A percentile compares a stretch with the other conserved stretches of the same genome.
Evolutionary conservation across 2,113 vertebrate genomes (phyloP).

Genomic region (Carassius gibelio): DNA sequence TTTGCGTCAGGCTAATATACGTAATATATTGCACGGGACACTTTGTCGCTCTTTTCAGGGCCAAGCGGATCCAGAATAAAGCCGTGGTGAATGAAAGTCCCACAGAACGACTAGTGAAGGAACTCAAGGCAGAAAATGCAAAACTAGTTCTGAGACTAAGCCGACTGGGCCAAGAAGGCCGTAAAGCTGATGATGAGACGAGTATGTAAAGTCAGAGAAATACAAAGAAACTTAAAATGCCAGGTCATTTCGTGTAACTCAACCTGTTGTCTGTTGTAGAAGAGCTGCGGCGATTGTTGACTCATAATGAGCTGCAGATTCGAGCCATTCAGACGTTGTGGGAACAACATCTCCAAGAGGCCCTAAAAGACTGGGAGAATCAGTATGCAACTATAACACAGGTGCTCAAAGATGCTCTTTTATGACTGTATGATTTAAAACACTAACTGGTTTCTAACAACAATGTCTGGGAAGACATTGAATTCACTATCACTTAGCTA

Average conservation of each 20-base stretch:
- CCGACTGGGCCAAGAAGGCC: constrained; percentile 74
- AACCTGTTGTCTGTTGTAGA: constrained; percentile 64
- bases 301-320: constrained; percentile 77
- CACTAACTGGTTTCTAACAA: background rate
- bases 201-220: constrained; percentile 60
- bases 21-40: background rate
- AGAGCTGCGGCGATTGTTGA: constrained; percentile 73
- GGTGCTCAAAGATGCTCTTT: constrained; percentile 1
- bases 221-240: background rate
- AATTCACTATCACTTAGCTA: background rate
- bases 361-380: constrained; percentile 80
- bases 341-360: constrained; percentile 82
- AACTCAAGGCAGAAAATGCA: constrained; percentile 79
- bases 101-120: constrained; percentile 78
- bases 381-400: constrained; percentile 71
- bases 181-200: constrained; percentile 74
- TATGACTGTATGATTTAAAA: background rate
- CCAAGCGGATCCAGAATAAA: constrained; percentile 85
- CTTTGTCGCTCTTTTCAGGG: constrained; percentile 65
- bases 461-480: background rate
- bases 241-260: background rate
- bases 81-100: constrained; percentile 85
- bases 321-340: constrained; percentile 75
- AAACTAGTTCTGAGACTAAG: constrained; percentile 73
- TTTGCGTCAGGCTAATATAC: background rate